Base-by-base conservation (phyloP, 2,797 vertebrate genomes). In the Cirrhinus mrigala region DNA sequence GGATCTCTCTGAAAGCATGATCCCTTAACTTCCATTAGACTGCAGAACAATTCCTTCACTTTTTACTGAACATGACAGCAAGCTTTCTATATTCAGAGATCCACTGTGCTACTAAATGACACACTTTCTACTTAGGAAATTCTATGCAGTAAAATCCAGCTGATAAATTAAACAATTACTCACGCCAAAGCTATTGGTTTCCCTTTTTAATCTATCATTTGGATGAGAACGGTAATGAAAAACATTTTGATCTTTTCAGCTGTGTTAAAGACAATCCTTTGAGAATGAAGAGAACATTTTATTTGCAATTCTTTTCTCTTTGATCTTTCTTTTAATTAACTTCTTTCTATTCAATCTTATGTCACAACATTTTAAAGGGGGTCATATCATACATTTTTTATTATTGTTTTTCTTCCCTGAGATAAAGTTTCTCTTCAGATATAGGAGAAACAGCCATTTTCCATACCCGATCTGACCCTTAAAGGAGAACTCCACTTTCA, bases 301-400 rank as follows among this genome's bases (percentile, higher is more conserved):
- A 40, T 58, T 40, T 54, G 33, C 14, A 1, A 7, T 24, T 58
- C 33, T 77, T 56, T 58, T 60, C 22, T n/a, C 22, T 60, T 77
- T 77, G 75, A 77, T 77, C 54, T 16, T 60, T 77, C 3, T 60
- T 76, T 24, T 60, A 77, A 77, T 77, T 77, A 77, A 77, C 54
- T 60, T 60, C 6, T 58, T 69, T 40, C 66, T 40, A 40, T 69
- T 69, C 33, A 69, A 40, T 69, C 16, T 69, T 11, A 68, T 68
- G 64, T 11, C 16, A 18, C 11, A 69, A 40, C 66, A 37, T 40
- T 40, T 60, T 44, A 60, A 77, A 77, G 3, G 33, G 54, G 54
- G 54, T 60, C 54, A 77, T 3, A 18, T 60, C 75, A 77, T 77
- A 44, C 7, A 44, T 77, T 44, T 60, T 77, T 60, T n/a, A 77